A percentile compares a stretch with the other conserved stretches of the same genome.
Conservation (phyloP, 2,797 vertebrate species). For the Parauchenoglanis ngamensis region DNA sequence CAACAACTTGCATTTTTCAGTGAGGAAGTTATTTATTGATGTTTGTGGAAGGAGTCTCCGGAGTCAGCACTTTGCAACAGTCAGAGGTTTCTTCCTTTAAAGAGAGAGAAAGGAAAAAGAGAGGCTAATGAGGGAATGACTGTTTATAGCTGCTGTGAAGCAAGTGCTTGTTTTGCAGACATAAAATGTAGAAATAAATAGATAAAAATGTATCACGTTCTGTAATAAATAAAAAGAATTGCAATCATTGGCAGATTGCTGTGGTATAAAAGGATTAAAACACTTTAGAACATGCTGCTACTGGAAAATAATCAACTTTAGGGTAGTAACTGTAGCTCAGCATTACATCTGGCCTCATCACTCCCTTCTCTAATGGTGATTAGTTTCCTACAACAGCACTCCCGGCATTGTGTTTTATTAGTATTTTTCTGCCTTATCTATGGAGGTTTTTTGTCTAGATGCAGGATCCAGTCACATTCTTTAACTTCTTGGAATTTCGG, state of each 20-base stretch:
- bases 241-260: neutral
- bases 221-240: no score
- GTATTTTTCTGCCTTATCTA: neutral
- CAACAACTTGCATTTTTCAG: neutral
- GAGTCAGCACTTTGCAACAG: neutral
- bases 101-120: neutral
- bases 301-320: neutral
- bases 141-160: neutral
- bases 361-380: neutral
- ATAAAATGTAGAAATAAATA: neutral
- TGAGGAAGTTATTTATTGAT: no score
- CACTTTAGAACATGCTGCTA: neutral
- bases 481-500: neutral
- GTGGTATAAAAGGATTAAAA: neutral
- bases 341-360: neutral
- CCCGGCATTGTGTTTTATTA: neutral
- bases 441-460: neutral
- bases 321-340: neutral
- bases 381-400: neutral
- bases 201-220: neutral
- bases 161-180: neutral
- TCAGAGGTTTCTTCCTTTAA: neutral
- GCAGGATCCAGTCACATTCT: neutral
- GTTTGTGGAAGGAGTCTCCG: neutral
- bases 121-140: neutral